Base-by-base conservation (phyloP, 2,797 vertebrate genomes). In the Rhinogobio ventralis region DNA sequence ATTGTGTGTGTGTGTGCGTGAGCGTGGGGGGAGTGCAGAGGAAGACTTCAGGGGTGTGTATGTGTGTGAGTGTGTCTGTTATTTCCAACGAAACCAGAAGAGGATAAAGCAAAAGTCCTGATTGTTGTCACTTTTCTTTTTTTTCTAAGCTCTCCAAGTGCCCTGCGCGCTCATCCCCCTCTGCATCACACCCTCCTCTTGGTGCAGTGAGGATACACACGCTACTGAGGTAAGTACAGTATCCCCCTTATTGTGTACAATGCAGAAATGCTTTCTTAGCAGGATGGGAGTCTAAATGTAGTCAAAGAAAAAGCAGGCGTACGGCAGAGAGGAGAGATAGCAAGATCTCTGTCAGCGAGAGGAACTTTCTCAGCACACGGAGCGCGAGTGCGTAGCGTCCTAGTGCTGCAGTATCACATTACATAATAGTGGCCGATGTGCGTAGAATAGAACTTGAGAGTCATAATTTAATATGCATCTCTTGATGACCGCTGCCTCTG, bases 321-420 rank as follows among this genome's bases (percentile, higher is more conserved):
- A 13, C 1, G 19, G 13, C 28, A 17, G 25, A 25, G 49, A 25
- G 53, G 72, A 36, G 45, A 46, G 25, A 64, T 23, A 9, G 49
- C 36, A 42, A 60, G 75, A 51, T 71, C 28, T 53, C 51, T 74
- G 39, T 75, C 67, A 51, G 68, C 51, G 86, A 90, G 83, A 71
- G 85, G 86, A 94, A 94, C 93, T 95, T 95, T 93, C 78, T 84
- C 86, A 88, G 88, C 82, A 39, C 81, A 88, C 87, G 30, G 90
- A 88, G 91, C 88, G 88, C 74, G 87, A 67, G 82, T 91, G 89
- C 85, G 88, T 84, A 87, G 83, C 85, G 82, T 87, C 90, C 85
- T 89, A 81, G 75, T 90, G 89, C 93, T 94, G 94, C 95, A 92
- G 94, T 94, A 87, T 93, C 87, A 86, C 88, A 89, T 94, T 94